Conservation (phyloP, 2,797 vertebrate genomes). For the Dallia pectoralis region DNA sequence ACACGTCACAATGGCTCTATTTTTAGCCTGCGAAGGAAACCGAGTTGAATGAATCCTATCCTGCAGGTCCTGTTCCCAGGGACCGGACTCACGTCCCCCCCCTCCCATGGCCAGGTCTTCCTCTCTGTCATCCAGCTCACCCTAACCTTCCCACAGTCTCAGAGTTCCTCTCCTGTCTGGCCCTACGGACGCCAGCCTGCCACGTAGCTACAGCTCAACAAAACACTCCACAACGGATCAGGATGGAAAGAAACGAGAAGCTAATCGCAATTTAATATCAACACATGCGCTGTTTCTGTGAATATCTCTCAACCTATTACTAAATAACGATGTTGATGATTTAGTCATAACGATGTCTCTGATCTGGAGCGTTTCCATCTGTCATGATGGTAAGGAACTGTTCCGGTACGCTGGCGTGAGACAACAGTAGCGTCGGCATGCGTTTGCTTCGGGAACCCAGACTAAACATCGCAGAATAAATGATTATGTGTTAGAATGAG, state of each 20-base stretch:
- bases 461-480: background rate
- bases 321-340: background rate
- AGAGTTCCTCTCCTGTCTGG: slow-evolving; percentile 35
- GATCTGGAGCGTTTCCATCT: background rate
- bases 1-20: slow-evolving; percentile 99
- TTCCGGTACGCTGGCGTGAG: background rate
- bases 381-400: background rate
- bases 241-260: too few species aligned
- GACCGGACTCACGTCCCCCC: slow-evolving; percentile 91
- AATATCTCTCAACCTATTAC: too few species aligned
- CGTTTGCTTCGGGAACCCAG: background rate
- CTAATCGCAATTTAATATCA: too few species aligned
- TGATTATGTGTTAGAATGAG: background rate
- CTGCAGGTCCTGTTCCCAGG: slow-evolving; percentile 98
- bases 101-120: slow-evolving; percentile 52
- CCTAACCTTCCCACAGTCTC: slow-evolving; percentile 68
- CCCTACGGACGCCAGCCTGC: slow-evolving; percentile 37
- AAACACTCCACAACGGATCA: background rate
- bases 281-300: background rate
- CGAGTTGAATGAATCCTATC: slow-evolving; percentile 99
- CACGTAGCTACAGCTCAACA: background rate
- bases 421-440: background rate
- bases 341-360: background rate
- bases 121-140: slow-evolving; percentile 55
- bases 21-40: slow-evolving; percentile 97